A percentile compares a stretch with the other conserved stretches of the same genome.
Conservation (phyloP, 2,888 invertebrate species). For the Eustalomyia histrio region DNA sequence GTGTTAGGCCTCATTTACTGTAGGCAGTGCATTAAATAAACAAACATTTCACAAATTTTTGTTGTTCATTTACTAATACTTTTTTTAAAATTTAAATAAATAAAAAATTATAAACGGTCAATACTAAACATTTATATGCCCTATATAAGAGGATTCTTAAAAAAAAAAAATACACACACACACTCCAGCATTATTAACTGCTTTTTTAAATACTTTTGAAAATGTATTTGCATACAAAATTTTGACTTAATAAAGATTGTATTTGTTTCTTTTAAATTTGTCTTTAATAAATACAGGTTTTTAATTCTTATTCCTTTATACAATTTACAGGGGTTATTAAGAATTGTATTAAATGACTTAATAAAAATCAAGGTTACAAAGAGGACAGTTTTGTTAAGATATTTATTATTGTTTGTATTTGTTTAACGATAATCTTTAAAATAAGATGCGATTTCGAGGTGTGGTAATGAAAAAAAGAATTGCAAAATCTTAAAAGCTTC, state of each 20-base stretch:
- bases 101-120: neutral
- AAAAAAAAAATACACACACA: too few species aligned
- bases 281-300: neutral
- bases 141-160: too few species aligned
- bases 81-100: neutral
- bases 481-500: neutral
- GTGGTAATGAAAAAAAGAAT: conserved; percentile 15
- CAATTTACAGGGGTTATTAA: conserved; percentile 26
- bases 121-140: too few species aligned
- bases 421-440: conserved; percentile 15
- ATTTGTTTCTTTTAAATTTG: neutral
- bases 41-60: conserved; percentile 47
- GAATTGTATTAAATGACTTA: conserved; percentile 5
- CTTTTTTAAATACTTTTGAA: too few species aligned
- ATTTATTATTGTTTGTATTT: conserved; percentile 6
- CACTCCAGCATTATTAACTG: too few species aligned
- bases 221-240: too few species aligned
- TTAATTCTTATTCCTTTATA: neutral
- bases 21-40: conserved; percentile 60
- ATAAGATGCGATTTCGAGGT: conserved; percentile 35
- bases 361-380: conserved; percentile 54
- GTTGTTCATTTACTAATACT: conserved; percentile 16
- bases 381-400: conserved; percentile 36
- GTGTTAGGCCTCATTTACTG: conserved; percentile 56
- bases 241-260: too few species aligned